phyloP scores from a whole-genome alignment of 2,888 invertebrate species.

The Leucania comma region DNA sequence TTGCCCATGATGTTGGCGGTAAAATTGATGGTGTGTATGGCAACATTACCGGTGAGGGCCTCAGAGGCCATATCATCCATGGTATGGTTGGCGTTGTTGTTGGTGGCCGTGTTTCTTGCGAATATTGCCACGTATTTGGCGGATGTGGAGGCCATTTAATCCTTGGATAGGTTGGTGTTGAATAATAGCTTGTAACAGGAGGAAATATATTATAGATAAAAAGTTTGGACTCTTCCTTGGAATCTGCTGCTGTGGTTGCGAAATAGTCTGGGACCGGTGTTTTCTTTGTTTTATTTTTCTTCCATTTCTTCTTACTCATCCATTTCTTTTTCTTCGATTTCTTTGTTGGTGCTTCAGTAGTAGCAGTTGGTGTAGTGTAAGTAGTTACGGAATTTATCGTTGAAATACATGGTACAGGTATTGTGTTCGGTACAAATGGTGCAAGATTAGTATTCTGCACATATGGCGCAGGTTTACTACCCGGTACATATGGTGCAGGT shows the following conservation, averaged over 20 bases:
- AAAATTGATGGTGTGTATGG: background rate
- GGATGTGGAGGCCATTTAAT: background rate
- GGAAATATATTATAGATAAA: background rate
- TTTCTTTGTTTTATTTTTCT: background rate
- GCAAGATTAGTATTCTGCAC: background rate
- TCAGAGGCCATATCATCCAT: slow-evolving; percentile 7
- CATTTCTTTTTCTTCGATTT: background rate
- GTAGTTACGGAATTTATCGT: background rate
- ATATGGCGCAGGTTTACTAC: background rate
- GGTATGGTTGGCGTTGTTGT: slow-evolving; percentile 1
- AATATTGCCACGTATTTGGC: background rate
- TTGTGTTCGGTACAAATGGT: background rate
- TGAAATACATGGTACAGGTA: background rate
- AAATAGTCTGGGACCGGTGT: background rate
- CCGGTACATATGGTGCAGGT: background rate
- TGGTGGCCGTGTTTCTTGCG: background rate
- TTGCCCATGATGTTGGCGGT: background rate
- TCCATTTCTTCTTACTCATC: slow-evolving; percentile 1
- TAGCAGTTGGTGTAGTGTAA: background rate
- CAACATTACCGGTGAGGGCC: background rate
- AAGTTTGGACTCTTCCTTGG: background rate
- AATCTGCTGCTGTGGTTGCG: background rate
- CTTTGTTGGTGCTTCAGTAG: background rate
- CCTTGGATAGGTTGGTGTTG: background rate
- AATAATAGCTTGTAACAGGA: background rate